Evolutionary conservation across 2,888 invertebrate genomes (phyloP).

Genomic region (Dynastes tityus): DNA sequence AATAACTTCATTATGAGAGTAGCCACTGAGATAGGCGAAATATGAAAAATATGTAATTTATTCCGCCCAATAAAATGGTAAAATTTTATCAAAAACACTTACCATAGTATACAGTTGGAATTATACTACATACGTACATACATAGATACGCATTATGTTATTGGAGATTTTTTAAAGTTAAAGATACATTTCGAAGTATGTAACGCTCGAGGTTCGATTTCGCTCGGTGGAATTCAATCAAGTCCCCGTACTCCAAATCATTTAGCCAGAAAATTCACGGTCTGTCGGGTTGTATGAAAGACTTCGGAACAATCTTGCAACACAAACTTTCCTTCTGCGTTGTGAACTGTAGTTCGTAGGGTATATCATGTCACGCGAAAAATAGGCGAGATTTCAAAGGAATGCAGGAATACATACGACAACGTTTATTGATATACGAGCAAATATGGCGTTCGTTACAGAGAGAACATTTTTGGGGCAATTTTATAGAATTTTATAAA

Average conservation of each 20-base stretch:
- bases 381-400: neutral
- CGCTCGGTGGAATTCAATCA: slow-evolving; percentile 36
- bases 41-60: too few species aligned
- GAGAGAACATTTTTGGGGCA: too few species aligned
- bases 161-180: neutral
- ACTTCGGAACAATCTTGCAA: slow-evolving; percentile 24
- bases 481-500: too few species aligned
- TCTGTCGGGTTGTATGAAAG: slow-evolving; percentile 30
- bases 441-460: too few species aligned
- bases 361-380: slow-evolving; percentile 1
- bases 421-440: too few species aligned
- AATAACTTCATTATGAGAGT: too few species aligned
- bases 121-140: neutral
- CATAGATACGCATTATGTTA: neutral
- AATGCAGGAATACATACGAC: neutral
- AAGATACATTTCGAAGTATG: neutral
- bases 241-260: neutral
- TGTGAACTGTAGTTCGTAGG: slow-evolving; percentile 24
- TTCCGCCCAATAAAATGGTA: too few species aligned
- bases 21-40: too few species aligned
- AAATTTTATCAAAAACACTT: too few species aligned
- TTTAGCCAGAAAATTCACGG: slow-evolving; percentile 46
- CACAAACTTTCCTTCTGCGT: slow-evolving; percentile 21
- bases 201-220: slow-evolving; percentile 3
- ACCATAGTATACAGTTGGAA: too few species aligned